Evolutionary conservation across 1,140 invertebrate genomes (phyloP), one percentile per base, ranked within the genome.

Genomic region (Phymastichus coffea): DNA sequence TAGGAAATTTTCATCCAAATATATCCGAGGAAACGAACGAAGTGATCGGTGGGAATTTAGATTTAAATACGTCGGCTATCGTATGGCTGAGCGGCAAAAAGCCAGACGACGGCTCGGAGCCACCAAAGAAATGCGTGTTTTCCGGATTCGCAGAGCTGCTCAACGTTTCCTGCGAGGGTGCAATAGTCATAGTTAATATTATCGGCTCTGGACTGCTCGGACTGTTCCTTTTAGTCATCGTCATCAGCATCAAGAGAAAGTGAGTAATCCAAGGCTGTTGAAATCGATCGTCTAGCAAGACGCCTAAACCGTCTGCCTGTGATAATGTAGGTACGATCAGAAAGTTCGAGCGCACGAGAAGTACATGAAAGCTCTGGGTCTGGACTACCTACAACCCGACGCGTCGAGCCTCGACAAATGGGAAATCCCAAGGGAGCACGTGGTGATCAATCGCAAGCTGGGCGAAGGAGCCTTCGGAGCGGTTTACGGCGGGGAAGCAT

Each of bases 401-500:
- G 68, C 79, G 56, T 80, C 73, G 1, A 76, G 79, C 12, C 76
- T 94, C 10, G 92, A 94, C 69, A 90, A 91, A 66, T 95, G 93
- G 91, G 93, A 96, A 77, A 84, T 95, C 26, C 84, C 90, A 0
- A 79, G 91, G 37, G 88, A 94, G 62, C 82, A 86, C 44, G 88
- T 96, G 2, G 89, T 95, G n/a, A 87, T 95, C n/a, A 95, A 95
- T 76, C 80, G 93, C 17, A 90, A 89, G 70, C 77, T 95, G 0
- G 93, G 93, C 1, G 90, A 93, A 71, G 92, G 94, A n/a, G 91
- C 92, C 1, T 94, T 95, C 73, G 93, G 92, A 20, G 92, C 87
- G 0, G 92, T 94, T 4, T 93, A 91, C 71, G 92, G 92, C 51
- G 93, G 92, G 14, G 92, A 94, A 69, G 89, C 89, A 1, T 81